Conservation (phyloP, 2,888 invertebrate genomes). For the Callyntrura guangdongensis region DNA sequence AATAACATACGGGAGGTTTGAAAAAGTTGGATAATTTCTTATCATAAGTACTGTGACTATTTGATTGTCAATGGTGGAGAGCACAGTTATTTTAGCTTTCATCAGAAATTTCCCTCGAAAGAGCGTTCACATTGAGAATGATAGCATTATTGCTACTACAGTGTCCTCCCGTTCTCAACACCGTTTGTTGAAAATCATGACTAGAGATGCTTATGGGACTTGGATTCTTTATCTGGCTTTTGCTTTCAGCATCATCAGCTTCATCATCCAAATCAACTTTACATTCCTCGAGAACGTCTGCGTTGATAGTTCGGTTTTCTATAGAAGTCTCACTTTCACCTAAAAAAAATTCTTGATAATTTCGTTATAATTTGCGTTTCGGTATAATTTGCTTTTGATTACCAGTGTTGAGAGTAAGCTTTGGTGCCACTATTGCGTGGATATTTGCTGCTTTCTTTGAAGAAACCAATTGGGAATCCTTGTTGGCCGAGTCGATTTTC, state of each 20-base stretch:
- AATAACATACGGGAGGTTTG: no score
- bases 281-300: no score
- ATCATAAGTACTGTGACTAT: no score
- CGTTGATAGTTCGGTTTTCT: background rate
- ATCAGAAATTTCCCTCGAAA: constrained; percentile 34
- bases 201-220: constrained; percentile 15
- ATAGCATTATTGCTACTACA: constrained; percentile 24
- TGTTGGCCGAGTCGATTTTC: no score
- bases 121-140: constrained; percentile 20
- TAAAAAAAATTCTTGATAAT: no score
- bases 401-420: no score
- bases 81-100: background rate
- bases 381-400: no score
- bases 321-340: background rate
- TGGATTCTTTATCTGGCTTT: background rate
- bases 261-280: constrained; percentile 1
- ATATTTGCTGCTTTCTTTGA: no score
- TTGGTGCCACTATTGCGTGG: no score
- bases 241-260: background rate
- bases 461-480: background rate
- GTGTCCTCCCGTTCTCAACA: constrained; percentile 4
- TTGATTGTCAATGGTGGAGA: background rate
- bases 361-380: background rate
- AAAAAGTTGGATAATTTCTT: no score
- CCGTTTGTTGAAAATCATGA: background rate